Evolutionary conservation across 2,888 invertebrate genomes (phyloP).

Genomic region (Coecobrya sp.): DNA sequence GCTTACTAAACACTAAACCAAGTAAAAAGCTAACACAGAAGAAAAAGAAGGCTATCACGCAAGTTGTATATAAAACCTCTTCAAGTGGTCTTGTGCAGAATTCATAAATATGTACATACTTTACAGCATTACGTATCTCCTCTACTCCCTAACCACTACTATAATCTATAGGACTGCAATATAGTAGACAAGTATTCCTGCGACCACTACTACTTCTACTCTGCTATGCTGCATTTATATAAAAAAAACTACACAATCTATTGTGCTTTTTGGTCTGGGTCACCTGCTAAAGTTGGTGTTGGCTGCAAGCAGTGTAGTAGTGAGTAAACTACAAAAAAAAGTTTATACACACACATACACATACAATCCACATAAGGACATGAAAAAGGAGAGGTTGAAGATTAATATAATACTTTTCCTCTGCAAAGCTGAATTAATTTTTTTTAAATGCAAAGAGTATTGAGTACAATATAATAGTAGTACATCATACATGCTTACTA

Average conservation of each 20-base stretch:
- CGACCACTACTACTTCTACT: background rate
- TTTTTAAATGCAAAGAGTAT: constrained; percentile 40
- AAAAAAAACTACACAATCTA: constrained; percentile 1
- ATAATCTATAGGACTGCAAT: background rate
- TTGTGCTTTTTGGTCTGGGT: constrained; percentile 28
- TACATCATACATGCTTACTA: too few species aligned
- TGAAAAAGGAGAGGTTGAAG: constrained; percentile 66
- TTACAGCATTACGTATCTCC: too few species aligned
- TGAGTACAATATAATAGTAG: background rate
- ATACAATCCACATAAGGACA: constrained; percentile 56
- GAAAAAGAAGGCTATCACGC: background rate
- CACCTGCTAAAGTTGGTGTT: constrained; percentile 59
- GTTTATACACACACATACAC: constrained; percentile 17
- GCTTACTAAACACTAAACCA: background rate
- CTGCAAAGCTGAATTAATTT: background rate
- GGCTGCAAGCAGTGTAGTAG: background rate
- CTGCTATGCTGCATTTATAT: background rate
- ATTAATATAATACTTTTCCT: constrained; percentile 27
- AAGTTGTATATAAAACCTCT: constrained; percentile 38
- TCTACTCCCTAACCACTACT: too few species aligned
- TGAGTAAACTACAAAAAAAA: constrained; percentile 31
- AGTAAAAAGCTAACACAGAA: background rate
- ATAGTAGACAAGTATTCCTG: background rate
- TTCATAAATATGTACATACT: background rate
- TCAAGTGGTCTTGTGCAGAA: constrained; percentile 56